phyloP scores from a whole-genome alignment of 2,888 invertebrate genomes.

The Nasonovia ribisnigri region DNA sequence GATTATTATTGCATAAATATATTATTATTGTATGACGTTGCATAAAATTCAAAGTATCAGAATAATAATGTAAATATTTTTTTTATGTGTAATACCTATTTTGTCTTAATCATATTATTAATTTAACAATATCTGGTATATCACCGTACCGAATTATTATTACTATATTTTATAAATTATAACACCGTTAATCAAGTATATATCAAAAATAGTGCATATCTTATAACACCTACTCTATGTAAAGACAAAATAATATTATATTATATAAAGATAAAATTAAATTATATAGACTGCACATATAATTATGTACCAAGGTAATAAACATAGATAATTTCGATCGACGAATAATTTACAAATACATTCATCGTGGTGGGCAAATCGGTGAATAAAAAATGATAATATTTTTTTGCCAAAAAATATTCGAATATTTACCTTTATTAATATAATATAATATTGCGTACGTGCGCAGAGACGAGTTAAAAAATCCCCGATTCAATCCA shows the following conservation, averaged over 20 bases:
- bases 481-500: conserved; percentile 22
- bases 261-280: no score
- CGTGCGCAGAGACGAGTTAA: not conserved
- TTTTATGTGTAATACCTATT: not conserved
- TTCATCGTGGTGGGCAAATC: not conserved
- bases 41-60: not conserved
- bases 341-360: not conserved
- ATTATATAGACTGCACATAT: not conserved
- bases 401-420: not conserved
- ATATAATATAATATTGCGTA: not conserved
- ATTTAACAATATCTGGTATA: not conserved
- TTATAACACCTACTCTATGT: not conserved
- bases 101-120: not conserved
- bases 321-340: not conserved
- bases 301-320: not conserved
- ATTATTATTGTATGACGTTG: not conserved
- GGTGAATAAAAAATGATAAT: not conserved
- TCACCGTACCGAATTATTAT: not conserved
- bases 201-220: not conserved
- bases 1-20: not conserved
- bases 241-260: no score
- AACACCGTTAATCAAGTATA: not conserved
- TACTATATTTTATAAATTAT: not conserved
- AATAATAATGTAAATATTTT: not conserved
- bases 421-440: conserved; percentile 17